Conservation (phyloP, 2,888 invertebrate species). For the Apoderus coryli region DNA sequence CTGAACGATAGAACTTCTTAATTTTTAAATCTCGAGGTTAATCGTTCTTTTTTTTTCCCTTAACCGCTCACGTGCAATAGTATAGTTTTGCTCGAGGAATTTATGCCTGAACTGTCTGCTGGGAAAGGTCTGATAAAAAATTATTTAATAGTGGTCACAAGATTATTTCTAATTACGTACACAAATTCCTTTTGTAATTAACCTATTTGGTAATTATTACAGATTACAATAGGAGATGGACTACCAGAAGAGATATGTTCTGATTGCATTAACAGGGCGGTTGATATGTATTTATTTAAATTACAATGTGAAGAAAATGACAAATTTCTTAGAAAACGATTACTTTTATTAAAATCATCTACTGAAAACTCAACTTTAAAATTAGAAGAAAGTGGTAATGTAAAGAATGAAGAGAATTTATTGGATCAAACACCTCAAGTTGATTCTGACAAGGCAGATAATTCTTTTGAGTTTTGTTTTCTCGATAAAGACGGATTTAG, state of each 20-base stretch:
- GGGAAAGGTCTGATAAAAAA: no score
- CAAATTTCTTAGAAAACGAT: conserved; percentile 25
- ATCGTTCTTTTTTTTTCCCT: no score
- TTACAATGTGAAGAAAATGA: conserved; percentile 35
- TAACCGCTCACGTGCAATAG: no score
- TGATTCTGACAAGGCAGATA: conserved; percentile 6
- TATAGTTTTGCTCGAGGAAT: no score
- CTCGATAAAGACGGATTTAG: conserved; percentile 20
- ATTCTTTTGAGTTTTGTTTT: conserved; percentile 8
- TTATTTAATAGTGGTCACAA: no score
- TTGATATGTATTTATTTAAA: conserved; percentile 37
- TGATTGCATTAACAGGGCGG: conserved; percentile 37
- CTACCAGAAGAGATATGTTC: conserved; percentile 45
- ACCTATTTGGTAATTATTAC: no score
- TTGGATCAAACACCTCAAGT: no score
- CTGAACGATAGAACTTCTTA: no score
- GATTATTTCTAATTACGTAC: conserved; percentile 5
- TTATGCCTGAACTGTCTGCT: no score
- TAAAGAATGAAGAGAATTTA: conserved; percentile 19
- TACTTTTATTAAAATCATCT: no score
- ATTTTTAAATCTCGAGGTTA: no score
- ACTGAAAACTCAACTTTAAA: background rate
- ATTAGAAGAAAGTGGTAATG: conserved; percentile 21
- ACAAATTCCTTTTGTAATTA: conserved; percentile 15
- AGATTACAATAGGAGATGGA: conserved; percentile 37